A percentile compares a stretch with the other conserved stretches of the same genome.
phyloP scores from a whole-genome alignment of 1,140 invertebrate genomes.

The Drosophila tristis region DNA sequence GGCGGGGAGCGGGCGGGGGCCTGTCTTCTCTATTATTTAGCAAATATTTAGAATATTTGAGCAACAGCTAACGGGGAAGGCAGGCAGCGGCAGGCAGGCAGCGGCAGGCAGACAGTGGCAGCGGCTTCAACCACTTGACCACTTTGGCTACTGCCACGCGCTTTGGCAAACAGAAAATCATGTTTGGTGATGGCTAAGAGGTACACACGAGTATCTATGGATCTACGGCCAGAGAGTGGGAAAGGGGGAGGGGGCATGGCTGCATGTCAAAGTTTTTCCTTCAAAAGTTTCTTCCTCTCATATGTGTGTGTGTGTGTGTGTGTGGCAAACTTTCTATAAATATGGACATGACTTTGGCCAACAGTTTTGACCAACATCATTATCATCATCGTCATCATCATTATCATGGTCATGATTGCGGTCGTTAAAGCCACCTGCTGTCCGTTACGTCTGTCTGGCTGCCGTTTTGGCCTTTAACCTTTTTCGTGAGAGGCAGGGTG shows the following conservation, averaged over 20 bases:
- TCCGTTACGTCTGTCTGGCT: conserved; percentile 49
- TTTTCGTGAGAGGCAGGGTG: conserved; percentile 15
- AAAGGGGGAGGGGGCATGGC: too few relatives aligned
- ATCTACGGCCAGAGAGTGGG: conserved; percentile 18
- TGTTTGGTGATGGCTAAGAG: conserved; percentile 33
- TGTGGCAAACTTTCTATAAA: conserved; percentile 76
- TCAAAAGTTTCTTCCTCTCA: conserved; percentile 56
- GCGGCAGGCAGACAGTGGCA: neutral
- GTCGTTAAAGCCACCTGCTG: conserved; percentile 75
- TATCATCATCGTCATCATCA: conserved; percentile 39
- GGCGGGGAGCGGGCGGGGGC: neutral
- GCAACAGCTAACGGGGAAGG: conserved; percentile 53
- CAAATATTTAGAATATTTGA: conserved; percentile 83
- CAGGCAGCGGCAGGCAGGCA: too few relatives aligned
- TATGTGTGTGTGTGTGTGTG: conserved; percentile 28
- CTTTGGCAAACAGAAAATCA: conserved; percentile 74
- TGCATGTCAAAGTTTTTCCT: conserved; percentile 57
- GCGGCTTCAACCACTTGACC: conserved; percentile 36
- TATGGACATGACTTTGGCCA: conserved; percentile 57
- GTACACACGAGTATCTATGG: conserved; percentile 1
- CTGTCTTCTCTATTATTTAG: conserved; percentile 77
- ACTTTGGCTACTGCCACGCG: conserved; percentile 77
- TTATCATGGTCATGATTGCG: conserved; percentile 49
- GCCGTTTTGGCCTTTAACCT: conserved; percentile 78
- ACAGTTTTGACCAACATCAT: conserved; percentile 28